Evolutionary conservation across 2,888 invertebrate genomes (phyloP).

Genomic region (Melieria crassipennis): DNA sequence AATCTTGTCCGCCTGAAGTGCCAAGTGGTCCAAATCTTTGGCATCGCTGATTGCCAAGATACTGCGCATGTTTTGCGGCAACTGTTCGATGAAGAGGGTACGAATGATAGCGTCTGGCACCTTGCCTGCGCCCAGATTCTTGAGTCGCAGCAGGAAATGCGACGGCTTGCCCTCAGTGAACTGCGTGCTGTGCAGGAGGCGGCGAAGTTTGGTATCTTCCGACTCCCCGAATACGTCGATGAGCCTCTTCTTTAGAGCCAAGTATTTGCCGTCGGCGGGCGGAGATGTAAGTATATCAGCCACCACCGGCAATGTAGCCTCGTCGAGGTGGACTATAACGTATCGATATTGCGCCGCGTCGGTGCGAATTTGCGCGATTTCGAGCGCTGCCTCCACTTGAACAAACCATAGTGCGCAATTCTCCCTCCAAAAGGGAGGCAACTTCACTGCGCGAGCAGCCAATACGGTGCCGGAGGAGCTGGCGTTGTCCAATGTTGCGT

Average conservation of each 20-base stretch:
- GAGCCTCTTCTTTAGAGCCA: not conserved
- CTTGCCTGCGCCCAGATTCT: too few relatives aligned
- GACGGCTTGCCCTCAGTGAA: too few relatives aligned
- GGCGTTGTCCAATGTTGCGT: too few relatives aligned
- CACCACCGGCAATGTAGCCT: constrained; percentile 1
- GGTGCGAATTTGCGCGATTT: constrained; percentile 2
- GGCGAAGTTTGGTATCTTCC: not conserved
- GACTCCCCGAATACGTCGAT: not conserved
- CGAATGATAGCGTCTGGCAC: too few relatives aligned
- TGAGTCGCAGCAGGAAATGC: too few relatives aligned
- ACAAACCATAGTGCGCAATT: not conserved
- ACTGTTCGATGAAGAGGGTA: too few relatives aligned
- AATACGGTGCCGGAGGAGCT: not conserved
- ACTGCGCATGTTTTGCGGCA: not conserved
- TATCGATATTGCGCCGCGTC: constrained; percentile 2
- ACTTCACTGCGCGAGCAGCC: constrained; percentile 7
- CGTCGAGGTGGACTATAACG: constrained; percentile 5
- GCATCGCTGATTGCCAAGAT: constrained; percentile 12
- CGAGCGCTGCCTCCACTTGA: constrained; percentile 12
- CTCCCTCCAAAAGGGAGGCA: not conserved
- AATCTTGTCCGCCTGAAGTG: constrained; percentile 13
- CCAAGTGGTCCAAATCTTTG: not conserved
- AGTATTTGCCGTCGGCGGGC: not conserved
- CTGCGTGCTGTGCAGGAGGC: constrained; percentile 17
- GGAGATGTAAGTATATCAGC: constrained; percentile 9